phyloP scores from a whole-genome alignment of 2,113 vertebrate species.

The Cepphus grylle region DNA sequence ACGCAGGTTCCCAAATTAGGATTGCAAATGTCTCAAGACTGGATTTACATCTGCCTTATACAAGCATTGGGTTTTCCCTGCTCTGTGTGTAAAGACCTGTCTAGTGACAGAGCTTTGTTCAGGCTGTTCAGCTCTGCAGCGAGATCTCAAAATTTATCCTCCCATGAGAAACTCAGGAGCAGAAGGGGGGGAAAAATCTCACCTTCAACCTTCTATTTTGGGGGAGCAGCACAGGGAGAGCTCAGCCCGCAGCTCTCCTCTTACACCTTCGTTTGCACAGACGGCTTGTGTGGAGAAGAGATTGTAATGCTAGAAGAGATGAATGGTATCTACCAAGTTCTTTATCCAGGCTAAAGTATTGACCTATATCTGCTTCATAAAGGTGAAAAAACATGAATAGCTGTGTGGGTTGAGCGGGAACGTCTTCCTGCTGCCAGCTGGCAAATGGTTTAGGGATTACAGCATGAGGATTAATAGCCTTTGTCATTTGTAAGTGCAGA shows the following conservation, averaged over 20 bases:
- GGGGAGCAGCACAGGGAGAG: neutral
- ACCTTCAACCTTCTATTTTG: neutral
- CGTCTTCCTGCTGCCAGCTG: constrained; percentile 64
- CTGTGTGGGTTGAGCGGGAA: constrained; percentile 31
- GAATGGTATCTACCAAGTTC: constrained; percentile 13
- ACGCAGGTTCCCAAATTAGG: neutral
- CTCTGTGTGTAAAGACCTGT: neutral
- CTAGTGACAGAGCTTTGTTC: neutral
- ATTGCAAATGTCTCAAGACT: rapidly evolving
- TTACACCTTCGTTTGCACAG: neutral
- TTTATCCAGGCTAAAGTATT: constrained; percentile 7
- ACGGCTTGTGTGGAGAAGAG: neutral
- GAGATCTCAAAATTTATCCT: neutral
- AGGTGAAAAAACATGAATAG: constrained; percentile 63
- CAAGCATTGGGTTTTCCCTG: neutral
- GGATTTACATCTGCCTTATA: neutral
- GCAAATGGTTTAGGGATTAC: constrained; percentile 65
- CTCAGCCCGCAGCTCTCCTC: neutral
- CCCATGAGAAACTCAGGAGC: neutral
- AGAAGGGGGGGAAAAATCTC: neutral
- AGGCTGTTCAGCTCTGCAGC: neutral
- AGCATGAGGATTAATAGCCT: constrained; percentile 69
- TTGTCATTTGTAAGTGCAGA: constrained; percentile 68
- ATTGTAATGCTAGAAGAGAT: neutral
- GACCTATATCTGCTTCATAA: constrained; percentile 59